A percentile compares a stretch with the other conserved stretches of the same genome.
These are phyloP conservation scores for Saimiri boliviensis DNA, from an alignment of 2,113 vertebrate species.

Conservation along the genomic window DNA sequence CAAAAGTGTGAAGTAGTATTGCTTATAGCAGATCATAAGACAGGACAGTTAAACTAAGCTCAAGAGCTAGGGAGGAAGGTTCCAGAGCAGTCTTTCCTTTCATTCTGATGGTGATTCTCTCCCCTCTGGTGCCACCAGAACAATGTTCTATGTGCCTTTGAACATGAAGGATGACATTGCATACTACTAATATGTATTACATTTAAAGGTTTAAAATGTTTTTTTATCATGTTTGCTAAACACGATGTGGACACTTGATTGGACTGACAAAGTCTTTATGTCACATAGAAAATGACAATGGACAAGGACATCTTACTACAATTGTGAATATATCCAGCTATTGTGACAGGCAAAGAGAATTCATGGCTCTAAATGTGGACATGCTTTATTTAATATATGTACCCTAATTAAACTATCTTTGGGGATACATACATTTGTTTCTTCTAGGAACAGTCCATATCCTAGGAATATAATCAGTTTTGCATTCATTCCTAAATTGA, in stretches of 20 bases:
- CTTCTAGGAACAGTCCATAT: background rate
- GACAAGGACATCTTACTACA: background rate
- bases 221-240: background rate
- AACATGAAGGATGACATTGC: background rate
- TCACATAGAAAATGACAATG: background rate
- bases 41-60: background rate
- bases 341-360: background rate
- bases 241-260: background rate
- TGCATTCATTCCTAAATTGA: background rate
- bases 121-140: background rate
- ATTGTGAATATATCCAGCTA: background rate
- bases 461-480: background rate
- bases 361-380: background rate
- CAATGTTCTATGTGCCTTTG: background rate
- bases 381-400: background rate
- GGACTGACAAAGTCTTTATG: background rate
- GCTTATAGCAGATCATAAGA: background rate
- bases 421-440: background rate
- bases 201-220: background rate
- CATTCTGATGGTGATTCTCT: background rate
- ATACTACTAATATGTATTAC: background rate
- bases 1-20: background rate
- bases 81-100: background rate
- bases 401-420: background rate
- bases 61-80: background rate